Evolutionary conservation across 2,113 vertebrate species (phyloP).

Genomic region (Tragelaphus imberbis): DNA sequence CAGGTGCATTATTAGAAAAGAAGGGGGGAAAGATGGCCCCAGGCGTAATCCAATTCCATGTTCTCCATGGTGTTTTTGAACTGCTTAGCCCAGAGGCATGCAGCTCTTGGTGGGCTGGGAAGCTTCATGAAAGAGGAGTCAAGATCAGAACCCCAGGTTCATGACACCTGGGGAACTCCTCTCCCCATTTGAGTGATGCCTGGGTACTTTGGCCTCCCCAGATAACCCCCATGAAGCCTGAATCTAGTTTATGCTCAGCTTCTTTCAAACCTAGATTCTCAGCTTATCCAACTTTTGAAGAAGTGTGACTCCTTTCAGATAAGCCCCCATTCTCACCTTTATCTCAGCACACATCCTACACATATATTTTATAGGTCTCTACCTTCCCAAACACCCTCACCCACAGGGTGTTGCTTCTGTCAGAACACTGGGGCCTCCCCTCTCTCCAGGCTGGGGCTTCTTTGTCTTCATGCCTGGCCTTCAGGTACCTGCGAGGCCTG

Average conservation of each 20-base stretch:
- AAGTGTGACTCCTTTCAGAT: neutral
- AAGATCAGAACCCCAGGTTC: neutral
- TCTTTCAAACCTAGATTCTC: neutral
- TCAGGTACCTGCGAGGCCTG: neutral
- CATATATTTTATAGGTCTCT: neutral
- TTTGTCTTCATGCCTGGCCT: neutral
- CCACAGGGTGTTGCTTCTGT: neutral
- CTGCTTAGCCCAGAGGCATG: neutral
- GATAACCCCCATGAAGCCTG: neutral
- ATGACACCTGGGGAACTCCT: neutral
- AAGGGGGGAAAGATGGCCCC: constrained; percentile 50
- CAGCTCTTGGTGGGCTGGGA: neutral
- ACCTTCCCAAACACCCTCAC: neutral
- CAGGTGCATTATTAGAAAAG: constrained; percentile 49
- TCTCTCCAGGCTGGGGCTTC: neutral
- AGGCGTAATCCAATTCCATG: constrained; percentile 60
- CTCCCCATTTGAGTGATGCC: neutral
- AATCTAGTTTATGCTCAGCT: neutral
- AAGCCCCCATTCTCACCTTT: neutral
- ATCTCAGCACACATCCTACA: neutral
- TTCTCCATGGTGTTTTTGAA: constrained; percentile 27
- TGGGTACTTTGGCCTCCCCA: neutral
- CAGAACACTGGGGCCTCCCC: neutral
- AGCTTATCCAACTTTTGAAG: constrained; percentile 9
- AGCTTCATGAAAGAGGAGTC: constrained; percentile 22